A percentile compares a stretch with the other conserved stretches of the same genome.
Conservation (phyloP, 2,888 invertebrate species). For the Catocala sponsa region DNA sequence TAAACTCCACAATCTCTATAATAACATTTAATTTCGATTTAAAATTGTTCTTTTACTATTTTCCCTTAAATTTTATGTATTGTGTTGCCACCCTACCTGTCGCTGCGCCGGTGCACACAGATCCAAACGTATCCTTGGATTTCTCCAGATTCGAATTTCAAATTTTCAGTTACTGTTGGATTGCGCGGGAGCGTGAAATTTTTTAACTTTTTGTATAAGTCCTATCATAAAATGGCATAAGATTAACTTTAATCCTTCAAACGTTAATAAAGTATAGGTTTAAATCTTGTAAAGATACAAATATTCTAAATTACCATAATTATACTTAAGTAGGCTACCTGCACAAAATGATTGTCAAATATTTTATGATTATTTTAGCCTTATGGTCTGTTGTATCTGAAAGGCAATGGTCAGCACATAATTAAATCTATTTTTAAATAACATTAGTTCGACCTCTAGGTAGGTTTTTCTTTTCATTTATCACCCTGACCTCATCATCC, state of each 20-base stretch:
- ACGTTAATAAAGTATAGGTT: slow-evolving; percentile 38
- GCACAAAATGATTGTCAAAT: slow-evolving; percentile 1
- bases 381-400: background rate
- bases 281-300: slow-evolving; percentile 30
- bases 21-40: no score
- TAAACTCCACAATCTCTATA: no score
- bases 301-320: slow-evolving; percentile 10
- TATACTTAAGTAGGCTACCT: background rate
- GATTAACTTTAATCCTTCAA: slow-evolving; percentile 38
- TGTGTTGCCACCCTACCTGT: slow-evolving; percentile 39
- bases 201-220: slow-evolving; percentile 42
- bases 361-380: background rate
- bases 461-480: no score
- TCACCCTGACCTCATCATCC: no score
- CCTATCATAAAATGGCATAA: slow-evolving; percentile 33
- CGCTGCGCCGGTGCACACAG: slow-evolving; percentile 56
- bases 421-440: no score
- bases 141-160: slow-evolving; percentile 84
- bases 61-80: background rate
- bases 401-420: no score
- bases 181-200: slow-evolving; percentile 74
- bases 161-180: slow-evolving; percentile 82
- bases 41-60: no score
- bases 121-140: slow-evolving; percentile 69
- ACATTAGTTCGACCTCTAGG: no score